A percentile compares a stretch with the other conserved stretches of the same genome.
phyloP scores from a whole-genome alignment of 2,888 invertebrate species.

The Hypolimnas misippus region DNA sequence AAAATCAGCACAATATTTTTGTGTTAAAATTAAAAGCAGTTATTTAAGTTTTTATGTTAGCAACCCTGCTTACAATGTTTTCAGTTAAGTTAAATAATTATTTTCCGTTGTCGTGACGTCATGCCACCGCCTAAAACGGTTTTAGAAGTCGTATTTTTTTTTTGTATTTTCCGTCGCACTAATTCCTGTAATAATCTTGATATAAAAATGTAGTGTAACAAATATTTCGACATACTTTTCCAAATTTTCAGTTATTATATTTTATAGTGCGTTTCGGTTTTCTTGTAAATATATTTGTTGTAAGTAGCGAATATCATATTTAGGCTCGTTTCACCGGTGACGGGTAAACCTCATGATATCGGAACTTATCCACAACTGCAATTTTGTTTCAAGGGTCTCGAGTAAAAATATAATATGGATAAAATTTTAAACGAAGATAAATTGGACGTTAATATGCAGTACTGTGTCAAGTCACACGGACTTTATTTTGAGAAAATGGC shows the following conservation, averaged over 20 bases:
- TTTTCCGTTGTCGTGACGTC: slow-evolving; percentile 70
- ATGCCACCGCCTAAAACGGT: slow-evolving; percentile 62
- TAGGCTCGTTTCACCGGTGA: too few relatives aligned
- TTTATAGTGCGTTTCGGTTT: slow-evolving; percentile 15
- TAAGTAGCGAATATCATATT: not conserved
- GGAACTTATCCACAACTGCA: too few relatives aligned
- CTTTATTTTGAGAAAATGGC: too few relatives aligned
- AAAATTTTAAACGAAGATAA: too few relatives aligned
- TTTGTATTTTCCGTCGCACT: slow-evolving; percentile 8
- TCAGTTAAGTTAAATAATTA: slow-evolving; percentile 17
- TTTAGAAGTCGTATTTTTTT: slow-evolving; percentile 19
- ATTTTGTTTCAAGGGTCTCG: too few relatives aligned
- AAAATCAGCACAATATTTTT: too few relatives aligned
- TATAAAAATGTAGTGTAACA: not conserved
- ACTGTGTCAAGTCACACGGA: too few relatives aligned
- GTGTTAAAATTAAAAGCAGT: too few relatives aligned
- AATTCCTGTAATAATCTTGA: not conserved
- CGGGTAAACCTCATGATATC: too few relatives aligned
- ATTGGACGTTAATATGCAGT: too few relatives aligned
- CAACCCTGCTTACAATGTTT: not conserved
- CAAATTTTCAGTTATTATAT: not conserved
- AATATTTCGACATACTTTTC: not conserved
- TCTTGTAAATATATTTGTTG: slow-evolving; percentile 25
- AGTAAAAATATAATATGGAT: too few relatives aligned
- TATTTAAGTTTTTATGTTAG: too few relatives aligned